Percentiles rank a stretch among this genome's conserved stretches.
These are phyloP conservation scores for Dolichoris vasculosae DNA, from an alignment of 1,140 invertebrate genomes.

Conservation along the genomic window DNA sequence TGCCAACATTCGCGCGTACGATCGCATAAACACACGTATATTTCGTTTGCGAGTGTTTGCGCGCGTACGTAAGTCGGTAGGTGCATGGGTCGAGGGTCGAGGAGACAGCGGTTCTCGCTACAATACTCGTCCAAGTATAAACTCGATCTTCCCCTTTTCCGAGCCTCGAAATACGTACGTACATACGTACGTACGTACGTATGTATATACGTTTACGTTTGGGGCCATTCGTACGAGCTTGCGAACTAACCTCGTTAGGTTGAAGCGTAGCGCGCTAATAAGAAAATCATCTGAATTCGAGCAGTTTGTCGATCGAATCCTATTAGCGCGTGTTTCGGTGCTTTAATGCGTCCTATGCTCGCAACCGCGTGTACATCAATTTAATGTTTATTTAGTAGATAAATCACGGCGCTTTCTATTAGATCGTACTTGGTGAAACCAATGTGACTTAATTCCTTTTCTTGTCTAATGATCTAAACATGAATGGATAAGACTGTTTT, in stretches of 20 bases:
- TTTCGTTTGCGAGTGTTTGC: not conserved
- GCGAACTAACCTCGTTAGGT: conserved; percentile 50
- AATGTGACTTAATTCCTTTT: not conserved
- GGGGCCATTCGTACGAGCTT: not conserved
- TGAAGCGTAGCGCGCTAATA: conserved; percentile 17
- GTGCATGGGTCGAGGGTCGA: not conserved
- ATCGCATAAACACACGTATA: not conserved
- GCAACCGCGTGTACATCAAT: not conserved
- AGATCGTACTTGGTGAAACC: not conserved
- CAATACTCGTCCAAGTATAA: conserved; percentile 9
- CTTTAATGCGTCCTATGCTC: conserved; percentile 23
- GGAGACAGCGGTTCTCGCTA: not conserved
- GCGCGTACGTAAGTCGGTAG: not conserved
- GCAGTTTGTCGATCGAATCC: conserved; percentile 48
- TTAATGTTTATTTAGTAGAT: conserved; percentile 29
- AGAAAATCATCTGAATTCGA: conserved; percentile 45
- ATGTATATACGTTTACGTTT: not conserved
- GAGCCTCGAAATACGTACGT: not conserved
- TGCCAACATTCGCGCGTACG: not conserved
- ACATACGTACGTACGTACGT: not conserved
- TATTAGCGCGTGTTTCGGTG: conserved; percentile 31
- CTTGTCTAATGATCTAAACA: not conserved
- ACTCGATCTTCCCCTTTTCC: not conserved
- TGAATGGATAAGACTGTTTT: not conserved
- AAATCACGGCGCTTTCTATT: not conserved